phyloP scores from a whole-genome alignment of 2,113 vertebrate genomes.

The Phrynosoma blainvillii region DNA sequence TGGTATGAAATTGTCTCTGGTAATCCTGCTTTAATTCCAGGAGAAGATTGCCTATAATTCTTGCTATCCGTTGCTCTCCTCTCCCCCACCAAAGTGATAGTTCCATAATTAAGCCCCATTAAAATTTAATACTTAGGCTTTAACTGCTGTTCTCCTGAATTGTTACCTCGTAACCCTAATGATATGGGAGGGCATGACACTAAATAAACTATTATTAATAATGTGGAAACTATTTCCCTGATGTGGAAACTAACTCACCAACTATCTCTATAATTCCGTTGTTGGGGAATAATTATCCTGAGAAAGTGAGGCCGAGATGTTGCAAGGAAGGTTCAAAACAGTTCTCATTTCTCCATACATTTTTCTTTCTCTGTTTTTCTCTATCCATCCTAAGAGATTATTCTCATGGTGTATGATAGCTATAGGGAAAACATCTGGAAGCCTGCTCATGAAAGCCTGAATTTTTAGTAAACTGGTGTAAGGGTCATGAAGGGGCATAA shows the following conservation, averaged over 20 bases:
- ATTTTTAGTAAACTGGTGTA: background rate
- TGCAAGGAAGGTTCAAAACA: background rate
- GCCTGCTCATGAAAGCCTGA: too few species aligned
- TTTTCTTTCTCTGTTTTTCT: conserved; percentile 16
- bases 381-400: background rate
- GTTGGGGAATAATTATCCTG: conserved; percentile 42
- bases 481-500: too few species aligned
- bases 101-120: conserved; percentile 66
- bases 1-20: conserved; percentile 18
- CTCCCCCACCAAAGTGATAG: conserved; percentile 48
- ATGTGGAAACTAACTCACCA: conserved; percentile 17
- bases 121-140: conserved; percentile 64
- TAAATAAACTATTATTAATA: conserved; percentile 41
- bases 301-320: conserved; percentile 43
- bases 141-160: conserved; percentile 53
- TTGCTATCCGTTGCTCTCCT: conserved; percentile 27
- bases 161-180: conserved; percentile 33
- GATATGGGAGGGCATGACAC: conserved; percentile 34
- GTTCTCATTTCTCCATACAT: conserved; percentile 30
- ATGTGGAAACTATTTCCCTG: too few species aligned
- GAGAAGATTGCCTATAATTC: conserved; percentile 34
- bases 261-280: conserved; percentile 49
- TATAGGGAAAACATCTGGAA: background rate
- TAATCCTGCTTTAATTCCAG: conserved; percentile 54
- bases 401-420: background rate